Base-by-base conservation (phyloP, 2,797 vertebrate species). In the Emys orbicularis region DNA sequence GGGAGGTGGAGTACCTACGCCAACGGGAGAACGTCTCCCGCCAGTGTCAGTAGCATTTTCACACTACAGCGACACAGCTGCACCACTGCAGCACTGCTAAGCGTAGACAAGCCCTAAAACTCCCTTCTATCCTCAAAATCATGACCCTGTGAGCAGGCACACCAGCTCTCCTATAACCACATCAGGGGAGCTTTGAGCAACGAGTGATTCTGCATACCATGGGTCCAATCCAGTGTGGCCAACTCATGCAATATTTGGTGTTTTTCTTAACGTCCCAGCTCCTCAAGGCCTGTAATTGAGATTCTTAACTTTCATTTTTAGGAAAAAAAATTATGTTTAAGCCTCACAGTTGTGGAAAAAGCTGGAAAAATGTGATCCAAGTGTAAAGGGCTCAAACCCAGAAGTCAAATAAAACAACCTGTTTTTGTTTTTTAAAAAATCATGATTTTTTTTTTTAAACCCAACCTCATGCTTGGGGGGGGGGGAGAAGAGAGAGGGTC, bases 121-220 rank as follows among this genome's bases (percentile, higher is more conserved):
- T 87, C 90, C 56, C 29, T 93, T 41, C n/a, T 90, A 23, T 37
- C 41, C 74, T 84, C 84, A 87, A 83, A 85, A 9, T 16, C 79
- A 61, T 18, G 77, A 6, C 21, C 7, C 3, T 21, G 0, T 79
- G n/a, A n/a, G 18, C 54, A 86, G 13, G 5, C 41, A 87, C 2
- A 84, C 53, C 27, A 95, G 29, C 15, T 44, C 1, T n/a, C 49
- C 92, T 83, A 77, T 57, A 86, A 49, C 25, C 44, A 72, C 2
- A 31, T 31, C 90, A 89, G 16, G 25, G 25, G 85, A 88, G 47
- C 54, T 72, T 16, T 34, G 65, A 23, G 65, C 5, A 50, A 84
- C 82, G 57, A n/a, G 37, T 6, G 10, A 11, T 1, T 5, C 41
- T 72, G 44, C 23, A 65, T 81, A 82, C 84, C 72, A 11, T 2